Evolutionary conservation across 2,888 invertebrate genomes (phyloP), one percentile per base, ranked within the genome.

Genomic region (Octodonta nipae): DNA sequence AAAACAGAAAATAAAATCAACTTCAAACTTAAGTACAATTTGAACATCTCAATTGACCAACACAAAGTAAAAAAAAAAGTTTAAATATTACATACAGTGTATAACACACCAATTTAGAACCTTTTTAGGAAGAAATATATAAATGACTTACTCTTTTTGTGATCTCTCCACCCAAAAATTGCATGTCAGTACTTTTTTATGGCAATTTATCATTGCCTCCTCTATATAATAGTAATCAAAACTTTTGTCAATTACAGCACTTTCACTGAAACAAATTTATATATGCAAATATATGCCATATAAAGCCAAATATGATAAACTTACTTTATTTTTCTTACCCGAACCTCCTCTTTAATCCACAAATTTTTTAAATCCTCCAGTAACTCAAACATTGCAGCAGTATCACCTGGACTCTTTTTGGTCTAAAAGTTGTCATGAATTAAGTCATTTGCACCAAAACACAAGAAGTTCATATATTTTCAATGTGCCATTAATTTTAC

Each of bases 141-240:
- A n/a, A n/a, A n/a, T n/a, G n/a, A 35, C 55, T 49, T 49, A 58
- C 57, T 51, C 50, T 37, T 55, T 50, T 26, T 44, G 39, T 26
- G 44, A 44, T 27, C 58, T 46, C 31, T 52, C 50, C 15, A 59
- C 47, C 59, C 59, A 59, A 41, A 56, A 58, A 41, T 56, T 56
- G 8, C 49, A 53, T 16, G 53, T 48, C 28, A 58, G 44, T 22
- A 59, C 48, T 43, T 49, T 52, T 39, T 52, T 54, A 33, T 55
- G 54, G 33, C 41, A 38, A 16, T 44, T 40, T 35, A 52, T 42
- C 38, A 46, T 41, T 12, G 42, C 38, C 38, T 43, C 45, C 37
- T 52, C 49, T 17, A 40, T 47, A 28, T 40, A 43, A 30, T 43
- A 45, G 28, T 43, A 40, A 28, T 43, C 46, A 20, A 38, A 37